Conservation (phyloP, 2,113 vertebrate genomes). For the Alaudala cheleensis region DNA sequence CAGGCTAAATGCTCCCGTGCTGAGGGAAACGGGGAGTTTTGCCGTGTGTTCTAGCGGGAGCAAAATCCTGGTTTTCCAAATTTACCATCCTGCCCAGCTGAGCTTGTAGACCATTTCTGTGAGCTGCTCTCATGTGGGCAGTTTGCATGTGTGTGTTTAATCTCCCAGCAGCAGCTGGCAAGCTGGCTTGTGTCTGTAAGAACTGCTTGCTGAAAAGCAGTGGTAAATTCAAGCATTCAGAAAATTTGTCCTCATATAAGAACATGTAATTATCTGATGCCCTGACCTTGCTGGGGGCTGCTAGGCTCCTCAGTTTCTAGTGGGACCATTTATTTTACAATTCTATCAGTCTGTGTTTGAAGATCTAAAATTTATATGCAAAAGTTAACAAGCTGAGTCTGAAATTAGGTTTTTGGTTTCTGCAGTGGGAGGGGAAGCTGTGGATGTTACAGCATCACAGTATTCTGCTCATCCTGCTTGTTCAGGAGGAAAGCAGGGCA, state of each 20-base stretch:
- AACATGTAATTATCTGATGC: background rate
- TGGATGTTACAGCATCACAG: background rate
- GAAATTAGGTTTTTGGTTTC: background rate
- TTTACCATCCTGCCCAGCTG: background rate
- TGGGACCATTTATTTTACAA: background rate
- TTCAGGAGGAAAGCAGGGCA: background rate
- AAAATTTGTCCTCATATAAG: background rate
- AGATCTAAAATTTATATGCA: background rate
- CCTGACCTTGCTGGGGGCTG: background rate
- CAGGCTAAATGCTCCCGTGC: background rate
- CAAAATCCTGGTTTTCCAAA: background rate
- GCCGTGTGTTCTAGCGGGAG: fast-evolving
- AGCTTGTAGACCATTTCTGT: background rate
- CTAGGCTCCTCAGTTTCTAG: background rate
- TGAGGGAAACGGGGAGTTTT: background rate
- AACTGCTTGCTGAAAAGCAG: background rate
- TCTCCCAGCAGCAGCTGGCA: background rate
- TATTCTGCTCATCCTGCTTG: background rate
- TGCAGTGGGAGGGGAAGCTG: background rate
- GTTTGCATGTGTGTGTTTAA: background rate
- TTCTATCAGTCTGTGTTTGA: background rate
- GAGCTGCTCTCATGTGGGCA: background rate
- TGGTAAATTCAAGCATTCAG: background rate
- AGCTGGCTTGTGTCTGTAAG: background rate
- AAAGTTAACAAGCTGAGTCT: background rate